Evolutionary conservation across 2,888 invertebrate genomes (phyloP), one percentile per base, ranked within the genome.

Genomic region (Drosophila stalkeri): DNA sequence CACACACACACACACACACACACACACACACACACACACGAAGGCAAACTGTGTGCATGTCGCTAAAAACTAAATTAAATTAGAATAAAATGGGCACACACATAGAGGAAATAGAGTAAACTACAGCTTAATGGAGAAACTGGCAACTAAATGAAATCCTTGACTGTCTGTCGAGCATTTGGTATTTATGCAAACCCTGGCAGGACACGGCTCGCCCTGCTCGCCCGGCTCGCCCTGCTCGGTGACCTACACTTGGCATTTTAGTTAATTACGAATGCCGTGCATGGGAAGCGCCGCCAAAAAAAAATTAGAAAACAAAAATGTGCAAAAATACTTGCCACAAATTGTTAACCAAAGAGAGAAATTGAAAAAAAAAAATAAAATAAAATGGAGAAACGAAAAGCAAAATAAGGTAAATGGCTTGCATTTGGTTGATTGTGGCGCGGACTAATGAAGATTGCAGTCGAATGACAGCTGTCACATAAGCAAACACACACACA

Each of bases 341-440:
- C 57, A 77, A 77, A 77, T 74, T 73, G 77, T 75, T 64, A 51
- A 71, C 64, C 47, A 46, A 63, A 52, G 47, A 37, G 20, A 52
- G 16, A 52, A 73, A 64, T 52, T 43, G 61, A 23, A 33, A 55
- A 56, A 46, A 41, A 20, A 47, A 47, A 54, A 16, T 41, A 20
- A 52, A 51, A 37, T 2, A 35, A 35, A 12, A 12, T 3, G 11
- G 12, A 35, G 12, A 35, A 4, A 4, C 35, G 11, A 3, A 3
- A 41, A 52, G 9, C n/a, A 27, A 56, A 41, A 18, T 27, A 41
- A 27, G 18, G 18, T 5, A 18, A n/a, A 23, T 23, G 65, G 12
- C 59, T 55, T 86, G 79, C 86, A 86, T 82, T 87, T 85, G 43
- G 75, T 60, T 86, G 86, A 86, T 88, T 86, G 84, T 85, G 64